A percentile compares a stretch with the other conserved stretches of the same genome.
Evolutionary conservation across 2,113 vertebrate genomes (phyloP).

Genomic region (Forbesichthys agassizii): DNA sequence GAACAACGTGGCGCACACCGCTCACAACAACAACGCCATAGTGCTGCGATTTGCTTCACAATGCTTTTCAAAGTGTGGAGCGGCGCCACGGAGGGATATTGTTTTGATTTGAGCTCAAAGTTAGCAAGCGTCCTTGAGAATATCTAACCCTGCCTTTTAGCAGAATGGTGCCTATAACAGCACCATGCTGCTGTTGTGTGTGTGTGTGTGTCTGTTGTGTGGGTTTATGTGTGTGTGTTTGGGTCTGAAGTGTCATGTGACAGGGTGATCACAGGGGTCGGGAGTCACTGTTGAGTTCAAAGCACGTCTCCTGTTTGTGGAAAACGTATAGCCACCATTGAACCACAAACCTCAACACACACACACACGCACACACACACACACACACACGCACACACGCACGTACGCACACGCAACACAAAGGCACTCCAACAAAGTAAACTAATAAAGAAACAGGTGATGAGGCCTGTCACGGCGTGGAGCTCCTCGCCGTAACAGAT

Average conservation of each 20-base stretch:
- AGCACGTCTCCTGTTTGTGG: background rate
- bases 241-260: conserved; percentile 5
- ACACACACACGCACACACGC: background rate
- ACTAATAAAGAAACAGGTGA: conserved; percentile 81
- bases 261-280: background rate
- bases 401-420: conserved; percentile 4
- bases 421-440: conserved; percentile 8
- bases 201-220: background rate
- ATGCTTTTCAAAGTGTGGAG: no score
- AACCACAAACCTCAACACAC: no score
- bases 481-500: conserved; percentile 89
- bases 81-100: no score
- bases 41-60: no score
- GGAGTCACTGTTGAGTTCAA: conserved; percentile 1
- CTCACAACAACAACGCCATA: no score
- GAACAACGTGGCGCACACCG: no score
- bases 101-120: no score
- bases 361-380: background rate
- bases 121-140: no score
- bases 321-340: background rate
- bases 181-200: background rate
- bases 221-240: background rate
- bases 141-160: no score
- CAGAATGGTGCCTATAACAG: no score
- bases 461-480: conserved; percentile 79